Evolutionary conservation across 2,888 invertebrate genomes (phyloP), one percentile per base, ranked within the genome.

Genomic region (Rotaria magnacalcarata): DNA sequence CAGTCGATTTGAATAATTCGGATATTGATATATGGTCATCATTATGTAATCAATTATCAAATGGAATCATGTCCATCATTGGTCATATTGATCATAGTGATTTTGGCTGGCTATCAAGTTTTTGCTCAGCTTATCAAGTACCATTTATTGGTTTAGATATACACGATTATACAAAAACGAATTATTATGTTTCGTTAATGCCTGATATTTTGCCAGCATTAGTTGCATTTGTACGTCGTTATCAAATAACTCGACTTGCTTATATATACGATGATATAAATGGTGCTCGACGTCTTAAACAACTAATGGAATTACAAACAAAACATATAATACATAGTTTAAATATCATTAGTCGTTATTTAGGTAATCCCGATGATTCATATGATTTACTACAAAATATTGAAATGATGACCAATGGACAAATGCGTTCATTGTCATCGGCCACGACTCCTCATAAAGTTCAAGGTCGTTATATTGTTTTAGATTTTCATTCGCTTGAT

Each of bases 21-120:
- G n/a, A 43, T 80, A 47, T n/a, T 80, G 80, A 80, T 47, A 80
- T 14, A 4, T 80, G 80, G 80, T 47, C 80, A 80, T 24, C 47
- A 47, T 80, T 80, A 80, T 80, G 80, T 80, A 80, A 41, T 7
- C 43, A 80, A 80, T 47, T 80, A 80, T 80, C 47, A n/a, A n/a
- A 80, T 80, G 80, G 80, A 11, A 47, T 47, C 7, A 47, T 80
- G 47, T 43, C 80, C 4, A 47, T 80, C 3, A 80, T 80, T 47
- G 43, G 80, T 47, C n/a, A 80, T 10, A 10, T n/a, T 80, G 19
- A 47, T 47, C 24, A 80, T 80, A n/a, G n/a, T 41, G 80, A 80
- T n/a, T 47, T 47, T 47, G 8, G 47, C 19, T 80, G 80, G 80
- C 34, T 80, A 80, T 5, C 80, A n/a, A 47, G 47, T 47, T 80